These are phyloP conservation scores for Ormia ochracea DNA, from an alignment of 2,888 invertebrate species.

Conservation along the genomic window DNA sequence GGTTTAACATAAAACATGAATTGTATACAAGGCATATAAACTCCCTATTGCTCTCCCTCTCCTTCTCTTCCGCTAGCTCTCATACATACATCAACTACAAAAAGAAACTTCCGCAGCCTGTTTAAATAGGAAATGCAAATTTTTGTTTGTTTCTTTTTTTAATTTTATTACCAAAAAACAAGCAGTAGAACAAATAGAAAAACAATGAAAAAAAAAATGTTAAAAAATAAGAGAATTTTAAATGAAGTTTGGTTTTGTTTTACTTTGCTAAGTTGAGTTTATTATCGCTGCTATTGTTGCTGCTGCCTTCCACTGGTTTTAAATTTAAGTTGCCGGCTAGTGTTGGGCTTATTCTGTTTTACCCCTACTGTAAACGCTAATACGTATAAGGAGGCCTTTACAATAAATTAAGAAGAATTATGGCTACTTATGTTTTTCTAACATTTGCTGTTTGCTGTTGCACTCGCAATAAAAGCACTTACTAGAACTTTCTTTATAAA, in stretches of 20 bases:
- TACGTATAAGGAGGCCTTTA: conserved; percentile 44
- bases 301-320: conserved; percentile 15
- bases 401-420: conserved; percentile 61
- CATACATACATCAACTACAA: conserved; percentile 15
- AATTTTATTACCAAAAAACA: conserved; percentile 56
- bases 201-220: not conserved
- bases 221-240: conserved; percentile 49
- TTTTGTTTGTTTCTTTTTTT: conserved; percentile 43
- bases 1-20: conserved; percentile 9
- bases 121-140: conserved; percentile 62
- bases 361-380: not conserved
- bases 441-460: conserved; percentile 22
- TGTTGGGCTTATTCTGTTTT: not conserved
- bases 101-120: conserved; percentile 58
- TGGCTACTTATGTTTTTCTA: conserved; percentile 50
- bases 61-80: no score
- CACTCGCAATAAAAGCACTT: conserved; percentile 13
- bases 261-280: conserved; percentile 26
- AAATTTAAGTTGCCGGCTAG: conserved; percentile 11
- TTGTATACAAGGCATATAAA: not conserved
- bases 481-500: conserved; percentile 2
- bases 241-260: conserved; percentile 49
- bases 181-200: conserved; percentile 22
- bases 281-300: conserved; percentile 32
- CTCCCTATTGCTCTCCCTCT: not conserved